Evolutionary conservation across 64 coral and sea anemone species (phyloP), one percentile per base, ranked within the genome.

Genomic region (Montipora efflorescens): DNA sequence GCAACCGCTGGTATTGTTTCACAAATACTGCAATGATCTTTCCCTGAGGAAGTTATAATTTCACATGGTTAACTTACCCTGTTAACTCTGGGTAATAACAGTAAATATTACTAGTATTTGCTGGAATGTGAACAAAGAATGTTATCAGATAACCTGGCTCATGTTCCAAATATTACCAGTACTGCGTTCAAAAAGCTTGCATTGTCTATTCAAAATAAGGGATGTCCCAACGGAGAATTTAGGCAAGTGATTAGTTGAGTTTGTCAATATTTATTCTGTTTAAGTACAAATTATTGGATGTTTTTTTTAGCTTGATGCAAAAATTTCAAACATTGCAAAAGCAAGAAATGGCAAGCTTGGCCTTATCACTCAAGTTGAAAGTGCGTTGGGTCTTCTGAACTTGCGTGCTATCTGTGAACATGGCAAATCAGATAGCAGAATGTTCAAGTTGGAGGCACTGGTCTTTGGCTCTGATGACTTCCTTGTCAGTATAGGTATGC

Each of bases 401-500:
- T 85, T 99, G 1, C 84, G 82, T 90, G 95, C 89, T 80, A 80
- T 99, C 47, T 96, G 95, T 62, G 89, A 79, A 9, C 85, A 58
- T 81, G 98, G 95, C 20, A 91, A 57, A 4, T 20, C 61, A 76
- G 9, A 82, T 5, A 74, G 82, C 11, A 91, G 64, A 52, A 78
- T 89, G 19, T 96, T 99, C 70, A 96, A 66, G 46, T 91, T 95
- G 78, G 86, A 99, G 74, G 98, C 98, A 77, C 78, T 99, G 10
- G 93, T 96, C 2, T 99, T 99, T 94, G 98, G 98, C 16, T 99
- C 98, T 76, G 98, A 99, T 90, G 98, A 99, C 67, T 99, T 99
- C 47, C 92, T 99, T 75, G 98, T 89, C 47, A 99, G 92, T 75
- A 99, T 99, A 66, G 96, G 96, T 95, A 89, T 43, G 84, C n/a